Percentiles rank a stretch among this genome's conserved stretches.
Conservation (phyloP, 2,797 vertebrate species). For the Dendrocincla tyrannina region DNA sequence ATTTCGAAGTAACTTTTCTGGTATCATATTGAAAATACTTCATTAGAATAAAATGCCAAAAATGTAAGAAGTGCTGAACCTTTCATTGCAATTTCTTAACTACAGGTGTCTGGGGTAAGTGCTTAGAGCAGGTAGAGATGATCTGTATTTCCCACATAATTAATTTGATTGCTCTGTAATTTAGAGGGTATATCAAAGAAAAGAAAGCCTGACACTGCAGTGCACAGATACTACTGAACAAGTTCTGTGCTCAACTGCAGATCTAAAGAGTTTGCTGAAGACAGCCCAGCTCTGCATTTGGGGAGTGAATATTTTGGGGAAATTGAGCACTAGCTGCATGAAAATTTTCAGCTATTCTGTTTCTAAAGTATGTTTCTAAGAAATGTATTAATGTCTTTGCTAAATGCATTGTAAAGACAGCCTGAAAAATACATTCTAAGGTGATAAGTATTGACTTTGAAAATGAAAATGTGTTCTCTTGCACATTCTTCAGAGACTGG, state of each 20-base stretch:
- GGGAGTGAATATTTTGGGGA: neutral
- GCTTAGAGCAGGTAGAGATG: neutral
- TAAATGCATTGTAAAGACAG: neutral
- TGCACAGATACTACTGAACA: neutral
- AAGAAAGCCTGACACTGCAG: neutral
- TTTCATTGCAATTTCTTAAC: neutral
- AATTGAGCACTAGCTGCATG: neutral
- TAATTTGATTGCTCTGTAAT: slow-evolving; percentile 18
- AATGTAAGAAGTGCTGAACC: neutral
- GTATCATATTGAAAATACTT: neutral
- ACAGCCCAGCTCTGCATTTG: neutral
- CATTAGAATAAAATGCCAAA: neutral
- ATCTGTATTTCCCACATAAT: slow-evolving; percentile 2
- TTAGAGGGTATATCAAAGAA: slow-evolving; percentile 30
- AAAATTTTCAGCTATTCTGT: neutral
- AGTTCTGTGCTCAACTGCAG: neutral
- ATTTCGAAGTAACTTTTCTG: neutral
- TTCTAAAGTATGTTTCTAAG: neutral
- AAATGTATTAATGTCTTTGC: neutral
- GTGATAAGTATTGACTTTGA: neutral
- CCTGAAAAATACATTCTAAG: neutral
- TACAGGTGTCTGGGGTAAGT: neutral
- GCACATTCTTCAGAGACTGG: neutral
- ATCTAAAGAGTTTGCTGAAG: neutral
- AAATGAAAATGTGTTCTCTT: neutral